phyloP scores from a whole-genome alignment of 2,797 vertebrate genomes.

The Hemitrygon akajei region DNA sequence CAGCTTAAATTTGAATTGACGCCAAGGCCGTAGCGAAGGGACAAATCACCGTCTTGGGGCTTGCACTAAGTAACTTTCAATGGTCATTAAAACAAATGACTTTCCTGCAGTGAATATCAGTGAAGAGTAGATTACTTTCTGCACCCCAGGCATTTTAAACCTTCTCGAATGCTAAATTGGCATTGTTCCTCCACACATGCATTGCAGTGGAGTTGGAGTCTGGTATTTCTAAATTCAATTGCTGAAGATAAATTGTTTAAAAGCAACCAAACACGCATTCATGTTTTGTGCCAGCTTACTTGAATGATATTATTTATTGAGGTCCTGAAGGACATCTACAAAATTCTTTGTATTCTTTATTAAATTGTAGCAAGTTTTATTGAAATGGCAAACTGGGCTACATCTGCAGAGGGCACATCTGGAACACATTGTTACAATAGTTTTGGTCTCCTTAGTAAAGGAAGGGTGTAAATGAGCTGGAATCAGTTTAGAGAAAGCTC shows the following conservation, averaged over 20 bases:
- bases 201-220: conserved; percentile 61
- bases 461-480: too few species aligned
- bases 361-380: neutral
- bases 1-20: conserved; percentile 55
- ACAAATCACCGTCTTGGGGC: conserved; percentile 55
- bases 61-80: conserved; percentile 61
- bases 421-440: too few species aligned
- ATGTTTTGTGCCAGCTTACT: conserved; percentile 52
- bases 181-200: conserved; percentile 50
- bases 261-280: conserved; percentile 51
- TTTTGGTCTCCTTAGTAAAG: too few species aligned
- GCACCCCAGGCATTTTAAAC: conserved; percentile 59
- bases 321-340: conserved; percentile 37
- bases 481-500: too few species aligned
- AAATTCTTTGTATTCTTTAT: neutral
- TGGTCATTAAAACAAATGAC: conserved; percentile 62
- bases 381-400: too few species aligned
- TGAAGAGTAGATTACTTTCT: conserved; percentile 65
- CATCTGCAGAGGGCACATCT: too few species aligned
- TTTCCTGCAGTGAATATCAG: conserved; percentile 61
- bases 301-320: conserved; percentile 48
- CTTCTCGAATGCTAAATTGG: conserved; percentile 57
- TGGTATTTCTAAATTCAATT: conserved; percentile 61
- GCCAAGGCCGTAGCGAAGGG: conserved; percentile 53
- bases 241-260: conserved; percentile 64